These are phyloP conservation scores for Phymorhynchus buccinoides DNA, from an alignment of 1,140 invertebrate genomes.

Conservation along the genomic window DNA sequence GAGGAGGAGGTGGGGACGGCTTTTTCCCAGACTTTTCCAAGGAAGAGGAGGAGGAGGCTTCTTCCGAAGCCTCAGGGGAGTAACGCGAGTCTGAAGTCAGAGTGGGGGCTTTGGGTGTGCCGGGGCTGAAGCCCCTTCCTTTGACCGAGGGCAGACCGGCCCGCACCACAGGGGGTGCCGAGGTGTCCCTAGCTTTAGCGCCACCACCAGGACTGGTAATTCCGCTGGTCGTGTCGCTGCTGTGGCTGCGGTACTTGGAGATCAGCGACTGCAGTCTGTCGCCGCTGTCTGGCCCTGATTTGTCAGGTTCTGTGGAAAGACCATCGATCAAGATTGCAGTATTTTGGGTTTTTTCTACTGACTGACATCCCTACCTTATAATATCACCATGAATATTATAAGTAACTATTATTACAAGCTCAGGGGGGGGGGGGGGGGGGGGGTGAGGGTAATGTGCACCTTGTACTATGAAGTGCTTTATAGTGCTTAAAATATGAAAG, in stretches of 20 bases:
- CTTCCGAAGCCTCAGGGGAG: neutral
- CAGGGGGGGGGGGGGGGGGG: too few species aligned
- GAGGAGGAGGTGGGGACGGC: conserved; percentile 32
- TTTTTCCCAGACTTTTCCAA: conserved; percentile 35
- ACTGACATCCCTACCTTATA: too few species aligned
- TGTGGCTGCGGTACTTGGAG: conserved; percentile 64
- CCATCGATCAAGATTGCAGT: too few species aligned
- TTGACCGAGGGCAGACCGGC: neutral
- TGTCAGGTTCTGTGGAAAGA: conserved; percentile 42
- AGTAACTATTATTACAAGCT: too few species aligned
- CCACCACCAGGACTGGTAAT: neutral
- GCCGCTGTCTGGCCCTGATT: conserved; percentile 50
- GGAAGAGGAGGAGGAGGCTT: neutral
- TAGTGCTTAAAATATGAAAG: too few species aligned
- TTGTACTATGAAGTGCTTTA: too few species aligned
- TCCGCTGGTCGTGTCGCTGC: conserved; percentile 21
- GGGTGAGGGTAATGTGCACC: too few species aligned
- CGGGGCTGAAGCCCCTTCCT: neutral
- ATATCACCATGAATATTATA: too few species aligned
- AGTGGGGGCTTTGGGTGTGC: conserved; percentile 32
- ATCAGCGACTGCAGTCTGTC: conserved; percentile 62
- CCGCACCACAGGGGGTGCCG: conserved; percentile 23
- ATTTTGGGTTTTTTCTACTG: too few species aligned
- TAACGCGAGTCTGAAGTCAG: neutral
- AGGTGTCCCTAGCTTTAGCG: conserved; percentile 25